These are phyloP conservation scores for Edolisoma coerulescens DNA, from an alignment of 2,113 vertebrate genomes.

Conservation along the genomic window DNA sequence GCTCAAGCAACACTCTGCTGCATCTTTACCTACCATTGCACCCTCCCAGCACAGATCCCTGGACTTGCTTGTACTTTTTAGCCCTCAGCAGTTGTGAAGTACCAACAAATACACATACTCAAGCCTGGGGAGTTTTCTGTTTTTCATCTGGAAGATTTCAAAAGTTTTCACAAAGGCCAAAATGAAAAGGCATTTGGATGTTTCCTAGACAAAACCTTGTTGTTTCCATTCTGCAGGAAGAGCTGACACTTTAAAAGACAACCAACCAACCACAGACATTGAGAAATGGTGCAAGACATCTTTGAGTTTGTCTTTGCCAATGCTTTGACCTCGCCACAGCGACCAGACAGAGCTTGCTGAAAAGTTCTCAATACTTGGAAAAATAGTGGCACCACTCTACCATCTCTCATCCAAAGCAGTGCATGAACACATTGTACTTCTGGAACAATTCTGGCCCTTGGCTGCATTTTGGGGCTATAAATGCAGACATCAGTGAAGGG, in stretches of 20 bases:
- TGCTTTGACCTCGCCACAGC: not conserved
- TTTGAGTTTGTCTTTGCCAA: not conserved
- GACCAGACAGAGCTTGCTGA: not conserved
- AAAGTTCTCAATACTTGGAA: not conserved
- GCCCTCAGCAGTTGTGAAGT: not conserved
- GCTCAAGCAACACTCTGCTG: not conserved
- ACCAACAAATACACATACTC: not conserved
- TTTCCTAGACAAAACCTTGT: constrained; percentile 34
- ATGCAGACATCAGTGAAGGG: not conserved
- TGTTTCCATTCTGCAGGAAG: constrained; percentile 12
- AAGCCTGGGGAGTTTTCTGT: not conserved
- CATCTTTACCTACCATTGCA: not conserved
- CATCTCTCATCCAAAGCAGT: not conserved
- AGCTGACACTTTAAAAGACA: constrained; percentile 6
- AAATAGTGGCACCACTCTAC: not conserved
- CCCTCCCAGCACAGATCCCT: not conserved
- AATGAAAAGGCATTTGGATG: not conserved
- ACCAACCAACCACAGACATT: not conserved
- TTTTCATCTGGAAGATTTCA: constrained; percentile 18
- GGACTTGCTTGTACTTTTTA: not conserved
- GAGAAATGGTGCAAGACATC: not conserved
- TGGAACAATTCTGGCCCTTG: not conserved
- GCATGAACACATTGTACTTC: not conserved
- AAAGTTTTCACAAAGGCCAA: constrained; percentile 11
- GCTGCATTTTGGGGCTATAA: not conserved